These are phyloP conservation scores for Chamaetylas fuelleborni DNA, from an alignment of 2,113 vertebrate species.

Conservation along the genomic window DNA sequence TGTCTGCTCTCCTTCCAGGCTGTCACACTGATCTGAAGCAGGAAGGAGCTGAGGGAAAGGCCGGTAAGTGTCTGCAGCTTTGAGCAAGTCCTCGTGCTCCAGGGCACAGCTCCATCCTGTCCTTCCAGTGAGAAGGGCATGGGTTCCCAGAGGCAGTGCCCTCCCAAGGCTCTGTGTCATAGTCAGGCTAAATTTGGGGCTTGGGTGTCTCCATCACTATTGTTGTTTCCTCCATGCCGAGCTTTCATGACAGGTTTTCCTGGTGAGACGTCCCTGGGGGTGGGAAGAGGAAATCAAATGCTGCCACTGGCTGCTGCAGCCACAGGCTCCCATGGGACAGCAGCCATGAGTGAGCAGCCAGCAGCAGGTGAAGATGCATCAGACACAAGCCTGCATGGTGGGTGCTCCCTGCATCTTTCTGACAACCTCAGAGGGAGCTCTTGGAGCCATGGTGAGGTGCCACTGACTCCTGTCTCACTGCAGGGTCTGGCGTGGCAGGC, in stretches of 20 bases:
- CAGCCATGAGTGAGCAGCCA: neutral
- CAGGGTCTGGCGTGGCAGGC: neutral
- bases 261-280: neutral
- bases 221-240: neutral
- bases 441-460: rapidly evolving
- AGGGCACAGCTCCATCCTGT: neutral
- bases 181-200: neutral
- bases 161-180: rapidly evolving
- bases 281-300: neutral
- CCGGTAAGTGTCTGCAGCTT: neutral
- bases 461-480: neutral
- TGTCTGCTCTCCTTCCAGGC: neutral
- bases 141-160: rapidly evolving
- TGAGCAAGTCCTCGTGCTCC: neutral
- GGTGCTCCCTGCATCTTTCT: neutral
- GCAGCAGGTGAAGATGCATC: neutral
- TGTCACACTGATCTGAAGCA: neutral
- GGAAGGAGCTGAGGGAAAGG: neutral
- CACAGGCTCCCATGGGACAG: neutral
- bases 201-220: neutral
- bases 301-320: neutral
- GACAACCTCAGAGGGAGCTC: neutral
- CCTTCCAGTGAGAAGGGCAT: neutral
- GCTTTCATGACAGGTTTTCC: neutral
- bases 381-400: neutral